Percentiles rank a stretch among this genome's conserved stretches.
phyloP scores from a whole-genome alignment of 1,140 invertebrate genomes.

The Saccostrea glomerata region DNA sequence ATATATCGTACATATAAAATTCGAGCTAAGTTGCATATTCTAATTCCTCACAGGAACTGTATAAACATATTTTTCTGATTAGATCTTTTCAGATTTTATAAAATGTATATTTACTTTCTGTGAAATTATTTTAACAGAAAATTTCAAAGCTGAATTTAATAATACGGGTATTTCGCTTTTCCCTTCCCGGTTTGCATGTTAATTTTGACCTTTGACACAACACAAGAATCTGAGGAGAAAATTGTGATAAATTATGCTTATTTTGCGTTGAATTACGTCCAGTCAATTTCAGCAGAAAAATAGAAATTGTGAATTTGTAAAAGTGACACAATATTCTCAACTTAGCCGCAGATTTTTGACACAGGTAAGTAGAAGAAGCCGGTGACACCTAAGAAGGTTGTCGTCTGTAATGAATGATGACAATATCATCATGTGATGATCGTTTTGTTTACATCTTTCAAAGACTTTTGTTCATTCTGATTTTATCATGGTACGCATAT shows the following conservation, averaged over 20 bases:
- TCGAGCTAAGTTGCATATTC: neutral
- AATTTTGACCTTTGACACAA: slow-evolving; percentile 8
- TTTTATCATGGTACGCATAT: no score
- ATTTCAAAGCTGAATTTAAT: neutral
- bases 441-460: neutral
- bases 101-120: neutral
- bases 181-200: neutral
- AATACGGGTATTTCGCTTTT: neutral
- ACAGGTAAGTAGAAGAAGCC: neutral
- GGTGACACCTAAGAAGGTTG: neutral
- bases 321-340: neutral
- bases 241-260: slow-evolving; percentile 27
- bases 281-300: neutral
- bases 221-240: neutral
- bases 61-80: neutral
- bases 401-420: neutral
- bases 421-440: neutral
- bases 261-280: slow-evolving; percentile 31
- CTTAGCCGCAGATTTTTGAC: neutral
- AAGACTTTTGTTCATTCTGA: no score
- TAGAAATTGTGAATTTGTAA: neutral
- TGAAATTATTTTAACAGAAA: neutral
- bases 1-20: neutral
- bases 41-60: neutral
- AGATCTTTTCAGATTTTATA: neutral